Base-by-base conservation (phyloP, 1,140 invertebrate genomes). In the Callitettix versicolor region DNA sequence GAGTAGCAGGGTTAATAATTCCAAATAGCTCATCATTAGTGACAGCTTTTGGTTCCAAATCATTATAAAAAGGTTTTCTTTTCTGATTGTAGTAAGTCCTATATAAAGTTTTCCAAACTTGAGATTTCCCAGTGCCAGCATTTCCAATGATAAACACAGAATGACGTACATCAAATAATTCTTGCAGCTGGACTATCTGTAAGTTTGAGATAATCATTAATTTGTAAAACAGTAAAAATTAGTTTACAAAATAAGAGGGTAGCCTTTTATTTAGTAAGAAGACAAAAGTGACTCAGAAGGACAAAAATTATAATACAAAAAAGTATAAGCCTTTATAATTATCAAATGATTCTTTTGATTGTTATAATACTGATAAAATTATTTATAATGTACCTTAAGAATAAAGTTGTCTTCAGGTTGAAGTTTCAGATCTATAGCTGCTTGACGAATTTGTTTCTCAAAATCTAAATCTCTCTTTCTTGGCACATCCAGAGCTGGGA, bases 1-100 rank as follows among this genome's bases (percentile, higher is more conserved):
- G 77, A 0, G 94, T 97, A 0, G 90, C 75, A 12, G 92, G 88
- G 75, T 97, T 96, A 51, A 98, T 95, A 43, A 95, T 82, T 11
- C 94, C 94, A 72, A 95, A 98, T 17, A 97, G 73, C 68, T 97
- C 95, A 65, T 97, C 91, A 64, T 93, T 96, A 0, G 92, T 95
- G 4, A 97, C 89, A 26, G 92, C 91, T 73, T 95, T 95, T 1
- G 95, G 94, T 68, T 97, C 91, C 4, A 98, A 71, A 68, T 96
- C 93, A 65, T 90, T 85, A 57, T 85, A 93, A 38, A 80, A 73
- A 1, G 94, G 93, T 67, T 90, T 93, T 52, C 76, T 66, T 65
- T 90, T 88, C 63, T 78, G 69, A 65, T 85, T 85, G 51, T 74
- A 71, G 68, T 95, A 94, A 0, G 91, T 93, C 60, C 78, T 80